Base-by-base conservation (phyloP, 1,140 invertebrate species). In the Drosophila seguyi region DNA sequence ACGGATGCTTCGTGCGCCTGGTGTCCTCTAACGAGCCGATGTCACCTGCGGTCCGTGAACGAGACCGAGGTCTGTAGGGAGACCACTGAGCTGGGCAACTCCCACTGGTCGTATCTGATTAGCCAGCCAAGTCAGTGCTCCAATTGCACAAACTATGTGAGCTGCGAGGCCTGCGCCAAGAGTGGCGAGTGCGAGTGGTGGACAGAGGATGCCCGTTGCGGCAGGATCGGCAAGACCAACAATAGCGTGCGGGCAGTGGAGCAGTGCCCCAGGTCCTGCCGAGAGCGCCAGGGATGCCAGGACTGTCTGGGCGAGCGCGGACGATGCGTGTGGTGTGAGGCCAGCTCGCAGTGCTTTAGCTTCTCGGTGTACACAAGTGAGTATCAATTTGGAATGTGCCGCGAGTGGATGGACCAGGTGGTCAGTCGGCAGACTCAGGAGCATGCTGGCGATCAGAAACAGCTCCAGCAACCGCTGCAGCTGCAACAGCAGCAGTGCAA, bases 311-410 rank as follows among this genome's bases (percentile, higher is more conserved):
- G 96, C 61, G 96, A 97, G 75, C 95, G 95, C 42, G 97, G 97
- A 7, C 94, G 97, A 56, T 99, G 98, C 93, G 98, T 98, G 1
- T 99, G 98, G 98, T 99, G 98, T 91, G 97, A 98, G 84, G 96
- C 97, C 39, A 98, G 96, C 0, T 94, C 95, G 44, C 96, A 98
- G 86, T 99, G 98, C 92, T 98, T 99, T 91, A 97, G 97, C 42
- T 99, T 99, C 93, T 97, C 97, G 2, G 97, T 98, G 6, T 99
- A 99, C 92, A 98, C 98, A 2, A 98, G 97, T 62, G 97, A 98
- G 80, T 98, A 98, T 93, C 96, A 98, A 79, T 98, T 98, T 93
- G 98, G 98, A 0, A 94, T 97, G 65, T 99, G 98, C 87, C 94
- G 97, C 6, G 97, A 98, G 87, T 99, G 98, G 98, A 94, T 98